Evolutionary conservation across 2,113 vertebrate genomes (phyloP), one percentile per base, ranked within the genome.

Genomic region (Hipposideros armiger): DNA sequence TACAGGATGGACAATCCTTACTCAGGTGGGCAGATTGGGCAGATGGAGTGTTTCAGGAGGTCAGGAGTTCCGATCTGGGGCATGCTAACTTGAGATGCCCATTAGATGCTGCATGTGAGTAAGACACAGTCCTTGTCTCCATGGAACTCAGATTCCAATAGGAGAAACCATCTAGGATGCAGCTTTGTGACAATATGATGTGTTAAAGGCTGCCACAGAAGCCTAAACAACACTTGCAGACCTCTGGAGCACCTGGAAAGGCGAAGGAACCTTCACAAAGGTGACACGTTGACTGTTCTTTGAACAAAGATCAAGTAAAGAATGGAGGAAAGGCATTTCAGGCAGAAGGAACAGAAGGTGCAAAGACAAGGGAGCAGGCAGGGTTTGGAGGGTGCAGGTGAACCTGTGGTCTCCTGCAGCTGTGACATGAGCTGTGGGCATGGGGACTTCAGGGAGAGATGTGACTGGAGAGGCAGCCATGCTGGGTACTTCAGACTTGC

Each of bases 401-500:
- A 45, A 5, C 11, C 82, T 7, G 2, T 10, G 2, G 13, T 22
- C 74, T 24, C 28, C 60, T 54, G 78, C 7, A 11, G 81, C 66
- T 66, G 60, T 6, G 36, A 9, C 15, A 4, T 4, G 81, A 67
- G 66, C 69, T 5, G 1, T 28, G 7, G 22, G 40, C 4, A 0
- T 0, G 52, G 22, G 76, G 62, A 16, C 2, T 4, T 5, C 0
- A 3, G 32, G 45, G n/a, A 5, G 11, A 11, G 22, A 80, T 1
- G 11, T 4, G 3, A 17, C 90, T 72, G 15, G 10, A 83, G 67
- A 73, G 67, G 24, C 0, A 0, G 26, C 45, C 62, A 5, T 20
- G 24, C 56, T 54, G 32, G 42, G 56, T 56, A 17, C 24, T 30
- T 45, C 28, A 17, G 47, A 67, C 58, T 26, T 42, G 47, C 47